Conservation (phyloP, 2,888 invertebrate genomes). For the Buathra laborator region DNA sequence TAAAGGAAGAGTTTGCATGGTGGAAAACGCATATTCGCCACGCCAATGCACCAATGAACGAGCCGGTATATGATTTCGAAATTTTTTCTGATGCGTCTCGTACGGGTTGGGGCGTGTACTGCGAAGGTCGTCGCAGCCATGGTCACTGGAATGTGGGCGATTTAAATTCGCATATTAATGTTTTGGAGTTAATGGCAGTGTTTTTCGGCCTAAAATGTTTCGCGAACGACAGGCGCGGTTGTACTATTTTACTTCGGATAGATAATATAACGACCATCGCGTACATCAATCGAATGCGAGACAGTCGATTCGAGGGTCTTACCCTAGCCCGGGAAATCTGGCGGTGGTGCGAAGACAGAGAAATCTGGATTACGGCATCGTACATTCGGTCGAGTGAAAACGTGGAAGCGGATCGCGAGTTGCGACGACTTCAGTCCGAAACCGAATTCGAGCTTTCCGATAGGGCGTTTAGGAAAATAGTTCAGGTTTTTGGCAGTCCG, state of each 20-base stretch:
- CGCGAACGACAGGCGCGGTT: not conserved
- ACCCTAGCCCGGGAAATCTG: not conserved
- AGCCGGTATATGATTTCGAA: not conserved
- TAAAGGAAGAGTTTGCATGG: not conserved
- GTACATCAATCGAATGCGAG: constrained; percentile 29
- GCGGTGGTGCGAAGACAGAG: not conserved
- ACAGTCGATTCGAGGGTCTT: not conserved
- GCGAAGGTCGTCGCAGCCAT: not conserved
- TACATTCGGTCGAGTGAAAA: not conserved
- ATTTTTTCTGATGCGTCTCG: not conserved
- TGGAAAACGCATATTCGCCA: not conserved
- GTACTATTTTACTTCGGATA: constrained; percentile 62
- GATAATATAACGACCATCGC: constrained; percentile 65
- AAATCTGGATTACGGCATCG: not conserved
- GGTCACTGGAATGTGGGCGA: not conserved
- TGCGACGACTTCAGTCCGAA: not conserved
- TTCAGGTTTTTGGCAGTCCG: not conserved
- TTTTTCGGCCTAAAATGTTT: constrained; percentile 35
- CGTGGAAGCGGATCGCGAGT: not conserved
- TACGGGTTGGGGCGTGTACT: not conserved
- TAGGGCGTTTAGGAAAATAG: not conserved
- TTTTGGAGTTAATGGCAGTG: constrained; percentile 51
- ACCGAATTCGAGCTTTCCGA: constrained; percentile 9
- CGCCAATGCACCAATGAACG: not conserved
- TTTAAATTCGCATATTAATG: not conserved